phyloP scores from a whole-genome alignment of 2,113 vertebrate species.

The Columbina picui region DNA sequence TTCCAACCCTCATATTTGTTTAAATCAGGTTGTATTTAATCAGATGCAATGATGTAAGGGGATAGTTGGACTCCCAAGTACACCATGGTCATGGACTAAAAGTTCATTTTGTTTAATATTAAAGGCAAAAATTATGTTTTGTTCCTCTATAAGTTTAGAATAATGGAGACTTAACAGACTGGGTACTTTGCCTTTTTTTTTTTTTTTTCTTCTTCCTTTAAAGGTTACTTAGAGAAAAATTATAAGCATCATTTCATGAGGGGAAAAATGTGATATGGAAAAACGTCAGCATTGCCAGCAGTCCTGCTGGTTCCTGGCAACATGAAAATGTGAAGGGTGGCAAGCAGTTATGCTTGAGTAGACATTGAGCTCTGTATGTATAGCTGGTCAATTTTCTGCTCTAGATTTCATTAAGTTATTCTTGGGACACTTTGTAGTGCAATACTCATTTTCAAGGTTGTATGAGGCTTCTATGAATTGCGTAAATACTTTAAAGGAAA shows the following conservation, averaged over 20 bases:
- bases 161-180: neutral
- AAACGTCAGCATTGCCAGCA: neutral
- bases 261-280: neutral
- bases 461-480: neutral
- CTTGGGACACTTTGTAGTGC: neutral
- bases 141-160: neutral
- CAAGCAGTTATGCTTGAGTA: accelerated
- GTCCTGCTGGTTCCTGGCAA: neutral
- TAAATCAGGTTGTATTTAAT: neutral
- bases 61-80: neutral
- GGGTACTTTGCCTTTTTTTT: neutral
- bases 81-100: neutral
- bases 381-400: neutral
- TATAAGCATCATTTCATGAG: neutral
- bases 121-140: neutral
- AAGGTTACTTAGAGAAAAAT: neutral
- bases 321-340: neutral
- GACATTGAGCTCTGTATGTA: neutral
- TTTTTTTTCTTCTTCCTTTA: neutral
- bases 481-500: neutral
- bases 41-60: neutral
- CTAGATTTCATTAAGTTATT: neutral
- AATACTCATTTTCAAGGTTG: neutral
- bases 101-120: too few species aligned
- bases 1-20: neutral